phyloP scores from a whole-genome alignment of 2,113 vertebrate genomes.

The Eurypyga helias region DNA sequence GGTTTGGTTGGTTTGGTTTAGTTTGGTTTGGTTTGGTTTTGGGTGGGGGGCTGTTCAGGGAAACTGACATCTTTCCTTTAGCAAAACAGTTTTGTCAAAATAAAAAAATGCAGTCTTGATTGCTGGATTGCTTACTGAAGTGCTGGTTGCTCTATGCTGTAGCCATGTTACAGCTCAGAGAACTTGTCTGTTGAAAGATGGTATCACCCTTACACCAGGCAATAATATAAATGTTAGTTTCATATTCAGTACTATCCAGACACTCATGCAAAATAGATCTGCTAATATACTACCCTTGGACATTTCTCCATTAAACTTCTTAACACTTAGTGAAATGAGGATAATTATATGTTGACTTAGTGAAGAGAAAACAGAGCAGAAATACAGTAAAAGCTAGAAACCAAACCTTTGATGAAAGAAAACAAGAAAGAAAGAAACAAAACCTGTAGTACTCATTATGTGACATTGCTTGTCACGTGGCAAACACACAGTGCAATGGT shows the following conservation, averaged over 20 bases:
- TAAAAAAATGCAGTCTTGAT: background rate
- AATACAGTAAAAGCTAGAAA: background rate
- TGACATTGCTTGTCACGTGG: background rate
- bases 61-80: background rate
- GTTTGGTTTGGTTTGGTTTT: no score
- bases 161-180: background rate
- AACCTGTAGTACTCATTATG: background rate
- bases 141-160: background rate
- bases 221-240: background rate
- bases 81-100: background rate
- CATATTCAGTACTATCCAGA: background rate
- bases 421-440: background rate
- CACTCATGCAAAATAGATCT: background rate
- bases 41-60: no score
- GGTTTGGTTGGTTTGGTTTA: no score
- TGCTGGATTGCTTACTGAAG: background rate
- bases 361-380: background rate
- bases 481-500: background rate
- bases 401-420: background rate
- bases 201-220: background rate
- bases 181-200: background rate
- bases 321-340: background rate
- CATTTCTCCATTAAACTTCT: constrained; percentile 40
- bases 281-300: background rate
- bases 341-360: background rate